A percentile compares a stretch with the other conserved stretches of the same genome.
phyloP scores from a whole-genome alignment of 2,888 invertebrate genomes.

The Neoitamus cyanurus region DNA sequence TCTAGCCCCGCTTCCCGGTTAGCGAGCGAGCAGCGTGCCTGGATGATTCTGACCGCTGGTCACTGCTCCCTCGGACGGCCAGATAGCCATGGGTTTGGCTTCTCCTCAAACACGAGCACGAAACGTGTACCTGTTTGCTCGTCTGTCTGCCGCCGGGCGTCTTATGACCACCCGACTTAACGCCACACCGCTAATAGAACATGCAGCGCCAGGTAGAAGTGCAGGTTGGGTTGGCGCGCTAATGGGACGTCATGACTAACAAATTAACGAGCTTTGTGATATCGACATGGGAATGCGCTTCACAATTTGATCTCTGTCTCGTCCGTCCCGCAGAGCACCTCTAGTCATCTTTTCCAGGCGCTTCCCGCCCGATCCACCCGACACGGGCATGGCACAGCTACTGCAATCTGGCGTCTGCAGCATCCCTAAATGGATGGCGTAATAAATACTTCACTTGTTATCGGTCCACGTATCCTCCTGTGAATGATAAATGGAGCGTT shows the following conservation, averaged over 20 bases:
- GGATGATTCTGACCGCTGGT: neutral
- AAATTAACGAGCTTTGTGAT: conserved; percentile 17
- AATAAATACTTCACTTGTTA: conserved; percentile 35
- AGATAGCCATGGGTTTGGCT: neutral
- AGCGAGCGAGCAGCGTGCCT: neutral
- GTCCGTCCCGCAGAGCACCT: neutral
- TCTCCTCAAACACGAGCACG: neutral
- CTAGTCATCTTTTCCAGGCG: neutral
- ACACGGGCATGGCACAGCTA: no score
- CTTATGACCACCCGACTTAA: neutral
- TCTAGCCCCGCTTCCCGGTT: neutral
- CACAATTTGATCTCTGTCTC: neutral
- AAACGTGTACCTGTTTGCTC: neutral
- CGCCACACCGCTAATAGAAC: neutral
- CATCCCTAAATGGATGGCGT: conserved; percentile 8
- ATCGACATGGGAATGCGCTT: conserved; percentile 25
- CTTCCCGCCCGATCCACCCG: neutral
- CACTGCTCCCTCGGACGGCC: neutral
- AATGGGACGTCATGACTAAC: conserved; percentile 19
- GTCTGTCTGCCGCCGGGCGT: neutral
- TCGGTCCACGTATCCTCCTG: conserved; percentile 15
- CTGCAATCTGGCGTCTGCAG: neutral
- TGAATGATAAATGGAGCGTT: conserved; percentile 22
- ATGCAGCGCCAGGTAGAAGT: neutral
- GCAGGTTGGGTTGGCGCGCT: neutral